Evolutionary conservation across 2,113 vertebrate species (phyloP).

Genomic region (Microcebus ravelobensis): DNA sequence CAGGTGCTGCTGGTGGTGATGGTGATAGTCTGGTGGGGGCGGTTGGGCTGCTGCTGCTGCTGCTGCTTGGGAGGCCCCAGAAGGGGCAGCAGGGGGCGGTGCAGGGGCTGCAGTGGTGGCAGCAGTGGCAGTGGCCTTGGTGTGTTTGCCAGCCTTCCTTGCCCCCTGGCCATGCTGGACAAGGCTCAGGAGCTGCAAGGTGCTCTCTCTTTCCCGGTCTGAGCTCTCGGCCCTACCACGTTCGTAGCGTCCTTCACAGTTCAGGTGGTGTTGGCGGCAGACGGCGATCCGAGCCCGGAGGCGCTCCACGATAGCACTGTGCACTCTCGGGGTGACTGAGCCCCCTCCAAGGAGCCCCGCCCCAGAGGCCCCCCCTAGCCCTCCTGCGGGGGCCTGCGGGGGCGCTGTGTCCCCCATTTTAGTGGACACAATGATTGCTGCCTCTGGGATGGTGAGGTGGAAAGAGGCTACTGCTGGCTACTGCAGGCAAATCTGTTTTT

Average conservation of each 20-base stretch:
- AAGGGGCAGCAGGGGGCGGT: conserved; percentile 46
- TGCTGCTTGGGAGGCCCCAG: conserved; percentile 11
- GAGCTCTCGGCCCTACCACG: conserved; percentile 92
- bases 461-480: conserved; percentile 26
- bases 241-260: conserved; percentile 94
- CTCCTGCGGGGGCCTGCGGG: conserved; percentile 89
- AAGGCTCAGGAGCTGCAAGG: conserved; percentile 93
- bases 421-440: conserved; percentile 53
- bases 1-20: conserved; percentile 80
- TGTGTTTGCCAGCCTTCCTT: conserved; percentile 87
- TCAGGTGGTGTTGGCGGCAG: conserved; percentile 95
- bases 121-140: conserved; percentile 82
- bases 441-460: conserved; percentile 47
- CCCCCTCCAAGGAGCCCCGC: conserved; percentile 85
- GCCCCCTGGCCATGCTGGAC: conserved; percentile 92
- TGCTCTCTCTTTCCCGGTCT: conserved; percentile 93
- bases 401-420: conserved; percentile 95
- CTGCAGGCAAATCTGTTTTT: conserved; percentile 44
- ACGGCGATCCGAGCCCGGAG: conserved; percentile 95
- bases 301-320: conserved; percentile 96
- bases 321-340: conserved; percentile 90
- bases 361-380: conserved; percentile 88
- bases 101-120: conserved; percentile 57
- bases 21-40: conserved; percentile 82
- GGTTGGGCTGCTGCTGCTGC: background rate